phyloP scores from a whole-genome alignment of 2,113 vertebrate genomes.

The Plotosus lineatus region DNA sequence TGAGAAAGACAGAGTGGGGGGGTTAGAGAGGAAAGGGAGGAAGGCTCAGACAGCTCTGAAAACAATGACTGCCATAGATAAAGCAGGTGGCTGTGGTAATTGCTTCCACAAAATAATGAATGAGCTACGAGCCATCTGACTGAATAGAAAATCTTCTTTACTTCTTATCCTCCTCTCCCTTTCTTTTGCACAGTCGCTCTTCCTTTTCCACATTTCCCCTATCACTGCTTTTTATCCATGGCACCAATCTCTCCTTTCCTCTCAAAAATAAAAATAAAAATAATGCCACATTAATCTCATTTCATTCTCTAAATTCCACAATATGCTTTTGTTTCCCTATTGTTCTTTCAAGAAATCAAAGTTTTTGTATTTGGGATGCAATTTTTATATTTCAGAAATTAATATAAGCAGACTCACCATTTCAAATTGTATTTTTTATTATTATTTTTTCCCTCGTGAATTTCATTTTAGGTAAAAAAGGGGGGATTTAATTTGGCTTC shows the following conservation, averaged over 20 bases:
- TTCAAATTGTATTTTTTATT: conserved; percentile 3
- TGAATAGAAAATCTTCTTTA: conserved; percentile 77
- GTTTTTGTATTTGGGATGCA: conserved; percentile 10
- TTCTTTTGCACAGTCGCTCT: conserved; percentile 58
- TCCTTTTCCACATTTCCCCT: conserved; percentile 7
- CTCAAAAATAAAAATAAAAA: background rate
- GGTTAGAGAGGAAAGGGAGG: conserved; percentile 39
- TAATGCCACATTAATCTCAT: conserved; percentile 31
- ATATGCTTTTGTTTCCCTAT: conserved; percentile 17
- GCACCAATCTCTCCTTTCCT: background rate
- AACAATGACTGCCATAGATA: conserved; percentile 76
- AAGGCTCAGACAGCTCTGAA: conserved; percentile 58
- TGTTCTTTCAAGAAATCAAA: conserved; percentile 23
- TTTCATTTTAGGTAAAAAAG: background rate
- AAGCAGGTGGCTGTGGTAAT: conserved; percentile 80
- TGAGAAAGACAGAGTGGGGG: conserved; percentile 32
- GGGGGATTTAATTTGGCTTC: background rate
- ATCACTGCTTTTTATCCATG: conserved; percentile 31
- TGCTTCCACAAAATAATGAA: conserved; percentile 82
- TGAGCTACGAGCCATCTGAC: conserved; percentile 73
- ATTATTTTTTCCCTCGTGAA: background rate
- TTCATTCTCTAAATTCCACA: conserved; percentile 16
- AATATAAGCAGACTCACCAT: background rate
- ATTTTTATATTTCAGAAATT: conserved; percentile 18
- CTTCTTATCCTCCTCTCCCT: conserved; percentile 48